Evolutionary conservation across 1,140 invertebrate species (phyloP), one percentile per base, ranked within the genome.

Genomic region (Drosophila pectinifera): DNA sequence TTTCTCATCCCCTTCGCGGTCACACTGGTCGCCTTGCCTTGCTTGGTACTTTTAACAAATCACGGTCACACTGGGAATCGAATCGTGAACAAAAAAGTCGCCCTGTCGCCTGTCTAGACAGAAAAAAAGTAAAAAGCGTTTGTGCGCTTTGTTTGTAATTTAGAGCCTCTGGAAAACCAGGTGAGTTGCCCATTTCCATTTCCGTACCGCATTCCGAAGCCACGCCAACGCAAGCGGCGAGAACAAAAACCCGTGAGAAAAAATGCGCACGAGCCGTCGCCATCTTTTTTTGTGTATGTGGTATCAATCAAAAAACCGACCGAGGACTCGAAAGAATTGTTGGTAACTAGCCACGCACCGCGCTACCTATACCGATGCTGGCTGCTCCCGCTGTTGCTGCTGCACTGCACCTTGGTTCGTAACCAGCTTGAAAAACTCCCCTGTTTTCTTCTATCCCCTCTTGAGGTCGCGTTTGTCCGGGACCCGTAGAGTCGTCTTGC

Each of bases 261-360:
- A 48, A 39, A 34, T 67, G 59, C 62, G 61, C 62, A 55, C 20
- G 28, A 22, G 58, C 59, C 70, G 79, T 55, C 81, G 81, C 81
- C 81, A 85, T 85, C 78, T 62, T 84, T 85, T 80, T 73, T 78
- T 80, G 51, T 73, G 64, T 73, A 80, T 69, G 63, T 49, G 34
- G 28, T 79, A 67, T 67, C 57, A 75, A 61, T 76, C 36, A 43
- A 57, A 58, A 59, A 59, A 41, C 36, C 36, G 18, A 63, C 28
- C 51, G 31, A 54, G 51, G 51, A 39, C 20, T 41, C 10, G 16
- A 36, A 53, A 53, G 4, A 36, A 53, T 22, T 31, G 7, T 24
- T 63, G 59, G 59, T 59, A 63, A 58, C 3, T 36, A 36, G 31
- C 18, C 31, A 53, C 49, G 49, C 49, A 36, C 20, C 54, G 59